These are phyloP conservation scores for Cuniculus paca DNA, from an alignment of 2,797 vertebrate species.

Conservation along the genomic window DNA sequence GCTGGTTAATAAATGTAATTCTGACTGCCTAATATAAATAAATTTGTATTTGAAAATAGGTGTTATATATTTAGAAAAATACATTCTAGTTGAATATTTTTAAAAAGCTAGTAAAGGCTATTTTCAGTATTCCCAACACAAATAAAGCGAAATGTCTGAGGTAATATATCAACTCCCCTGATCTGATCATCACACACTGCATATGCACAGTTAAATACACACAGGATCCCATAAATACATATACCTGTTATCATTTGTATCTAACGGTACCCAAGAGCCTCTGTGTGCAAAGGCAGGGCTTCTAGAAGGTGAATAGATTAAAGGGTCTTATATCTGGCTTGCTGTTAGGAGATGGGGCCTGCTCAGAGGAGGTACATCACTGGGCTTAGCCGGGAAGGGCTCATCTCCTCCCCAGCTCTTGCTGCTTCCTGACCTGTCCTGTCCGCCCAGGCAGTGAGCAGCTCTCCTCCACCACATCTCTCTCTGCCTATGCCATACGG, in stretches of 20 bases:
- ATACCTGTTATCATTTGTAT: no score
- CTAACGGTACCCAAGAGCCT: neutral
- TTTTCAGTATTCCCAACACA: neutral
- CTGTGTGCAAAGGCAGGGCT: neutral
- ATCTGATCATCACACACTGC: neutral
- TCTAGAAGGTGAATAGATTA: neutral
- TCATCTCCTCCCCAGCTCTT: neutral
- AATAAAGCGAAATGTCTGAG: neutral
- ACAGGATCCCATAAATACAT: neutral
- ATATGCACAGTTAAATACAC: neutral
- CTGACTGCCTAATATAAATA: conserved; percentile 38
- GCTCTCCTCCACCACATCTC: neutral
- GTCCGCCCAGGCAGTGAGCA: neutral
- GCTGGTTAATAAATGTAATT: neutral
- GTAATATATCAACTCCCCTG: neutral
- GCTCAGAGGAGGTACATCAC: neutral
- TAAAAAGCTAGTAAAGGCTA: neutral
- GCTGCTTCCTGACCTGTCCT: neutral
- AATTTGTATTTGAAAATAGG: neutral
- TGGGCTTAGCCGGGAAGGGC: neutral
- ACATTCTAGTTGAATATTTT: neutral
- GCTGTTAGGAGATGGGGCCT: neutral
- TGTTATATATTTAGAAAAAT: neutral
- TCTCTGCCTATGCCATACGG: neutral
- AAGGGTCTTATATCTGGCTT: neutral